These are phyloP conservation scores for Cepaea nemoralis DNA, from an alignment of 1,140 invertebrate species.

Conservation along the genomic window DNA sequence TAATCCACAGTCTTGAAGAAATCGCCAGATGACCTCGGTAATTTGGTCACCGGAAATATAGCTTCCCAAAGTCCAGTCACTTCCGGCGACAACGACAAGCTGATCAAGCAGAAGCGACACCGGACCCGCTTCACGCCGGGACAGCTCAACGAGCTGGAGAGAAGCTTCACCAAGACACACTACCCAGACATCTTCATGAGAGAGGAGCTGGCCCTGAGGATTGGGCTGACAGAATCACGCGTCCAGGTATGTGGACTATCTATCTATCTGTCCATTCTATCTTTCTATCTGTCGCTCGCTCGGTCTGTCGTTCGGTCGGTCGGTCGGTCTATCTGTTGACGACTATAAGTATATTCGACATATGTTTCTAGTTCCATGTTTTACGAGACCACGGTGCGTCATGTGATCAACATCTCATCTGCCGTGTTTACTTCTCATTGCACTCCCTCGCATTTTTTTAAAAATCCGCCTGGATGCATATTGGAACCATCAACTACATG, in stretches of 20 bases:
- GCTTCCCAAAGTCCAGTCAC: constrained; percentile 21
- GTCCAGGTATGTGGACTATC: constrained; percentile 80
- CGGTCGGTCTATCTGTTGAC: too few relatives aligned
- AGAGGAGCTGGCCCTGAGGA: constrained; percentile 89
- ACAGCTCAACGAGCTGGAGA: constrained; percentile 93
- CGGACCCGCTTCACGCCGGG: constrained; percentile 93
- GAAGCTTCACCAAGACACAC: constrained; percentile 94
- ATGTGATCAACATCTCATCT: too few relatives aligned
- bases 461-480: too few relatives aligned
- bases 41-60: constrained; percentile 9
- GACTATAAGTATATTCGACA: too few relatives aligned
- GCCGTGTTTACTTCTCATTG: too few relatives aligned
- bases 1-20: constrained; percentile 26
- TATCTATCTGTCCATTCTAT: background rate
- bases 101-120: constrained; percentile 89
- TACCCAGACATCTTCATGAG: constrained; percentile 93
- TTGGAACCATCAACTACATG: too few relatives aligned
- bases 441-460: too few relatives aligned
- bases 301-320: too few relatives aligned
- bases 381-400: too few relatives aligned
- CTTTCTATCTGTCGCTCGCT: too few relatives aligned
- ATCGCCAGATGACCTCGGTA: background rate
- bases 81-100: constrained; percentile 49
- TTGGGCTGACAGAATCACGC: constrained; percentile 91
- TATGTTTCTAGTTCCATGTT: too few relatives aligned